Base-by-base conservation (phyloP, 2,113 vertebrate genomes). In the Aptenodytes forsteri region DNA sequence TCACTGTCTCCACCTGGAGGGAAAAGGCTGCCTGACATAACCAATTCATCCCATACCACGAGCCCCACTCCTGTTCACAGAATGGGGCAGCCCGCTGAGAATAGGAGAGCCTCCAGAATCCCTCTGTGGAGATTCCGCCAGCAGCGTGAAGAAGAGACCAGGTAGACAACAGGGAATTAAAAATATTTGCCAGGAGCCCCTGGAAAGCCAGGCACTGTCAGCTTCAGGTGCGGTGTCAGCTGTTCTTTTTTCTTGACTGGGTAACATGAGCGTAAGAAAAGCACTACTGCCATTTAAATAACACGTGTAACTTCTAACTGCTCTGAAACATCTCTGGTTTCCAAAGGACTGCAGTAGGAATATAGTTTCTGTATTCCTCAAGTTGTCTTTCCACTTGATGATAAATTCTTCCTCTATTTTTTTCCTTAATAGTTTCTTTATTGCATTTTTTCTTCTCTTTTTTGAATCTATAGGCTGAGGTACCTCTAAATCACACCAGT, bases 1-100 rank as follows among this genome's bases (percentile, higher is more conserved):
- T 83, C 82, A 78, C 59, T 90, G 52, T 85, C 80, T 80, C 91
- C 72, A 92, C 56, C 71, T 87, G 90, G 67, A 95, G 84, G 71
- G 27, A 90, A 83, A 87, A 83, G 9, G 26, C 73, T 83, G 36
- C 25, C 76, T 66, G 27, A 66, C 50, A 25, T 17, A 75, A 77
- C 10, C 30, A 52, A 9, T 11, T 69, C 1, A 0, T 64, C n/a
- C n/a, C 7, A 12, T 12, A 44, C 23, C 36, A 67, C 0, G 0
- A 64, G 32, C 32, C 13, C 14, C 29, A 30, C 25, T 79, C 40
- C 22, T 12, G 19, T 13, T 13, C 49, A 64, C 16, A 32, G 22
- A 61, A 23, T 5, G 4, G 66, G 44, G 42, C n/a, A 56, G 20
- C 4, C 13, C 2, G 0, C 25, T 47, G 16, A 19, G 38, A 72